Conservation (phyloP, 2,113 vertebrate genomes). For the Jaculus jaculus region DNA sequence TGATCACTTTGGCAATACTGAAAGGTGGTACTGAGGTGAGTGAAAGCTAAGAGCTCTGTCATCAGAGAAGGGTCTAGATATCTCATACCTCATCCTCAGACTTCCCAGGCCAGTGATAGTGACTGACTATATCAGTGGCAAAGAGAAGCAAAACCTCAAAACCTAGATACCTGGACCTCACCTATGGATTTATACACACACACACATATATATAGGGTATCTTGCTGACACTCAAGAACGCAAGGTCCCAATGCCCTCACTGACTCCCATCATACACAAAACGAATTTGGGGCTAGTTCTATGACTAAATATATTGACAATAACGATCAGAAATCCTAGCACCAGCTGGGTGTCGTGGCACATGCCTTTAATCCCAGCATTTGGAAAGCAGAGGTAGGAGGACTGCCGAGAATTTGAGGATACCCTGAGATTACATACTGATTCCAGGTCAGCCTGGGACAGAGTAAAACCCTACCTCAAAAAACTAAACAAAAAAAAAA, state of each 20-base stretch:
- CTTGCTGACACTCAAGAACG: not conserved
- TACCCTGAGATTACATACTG: no score
- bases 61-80: not conserved
- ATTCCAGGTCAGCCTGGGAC: no score
- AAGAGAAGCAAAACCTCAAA: slow-evolving; percentile 26
- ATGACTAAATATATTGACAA: not conserved
- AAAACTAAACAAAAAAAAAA: no score
- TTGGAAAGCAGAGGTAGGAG: no score
- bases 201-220: not conserved
- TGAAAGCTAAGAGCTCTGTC: not conserved
- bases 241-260: not conserved
- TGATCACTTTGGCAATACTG: not conserved
- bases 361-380: no score
- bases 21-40: not conserved
- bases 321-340: not conserved
- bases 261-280: not conserved
- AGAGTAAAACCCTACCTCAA: no score
- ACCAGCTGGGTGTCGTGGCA: no score
- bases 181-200: not conserved
- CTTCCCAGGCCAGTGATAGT: not conserved
- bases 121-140: not conserved
- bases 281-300: not conserved
- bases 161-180: not conserved
- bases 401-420: no score
- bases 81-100: not conserved